Conservation (phyloP, 1,140 invertebrate species). For the Caerostris extrusa region DNA sequence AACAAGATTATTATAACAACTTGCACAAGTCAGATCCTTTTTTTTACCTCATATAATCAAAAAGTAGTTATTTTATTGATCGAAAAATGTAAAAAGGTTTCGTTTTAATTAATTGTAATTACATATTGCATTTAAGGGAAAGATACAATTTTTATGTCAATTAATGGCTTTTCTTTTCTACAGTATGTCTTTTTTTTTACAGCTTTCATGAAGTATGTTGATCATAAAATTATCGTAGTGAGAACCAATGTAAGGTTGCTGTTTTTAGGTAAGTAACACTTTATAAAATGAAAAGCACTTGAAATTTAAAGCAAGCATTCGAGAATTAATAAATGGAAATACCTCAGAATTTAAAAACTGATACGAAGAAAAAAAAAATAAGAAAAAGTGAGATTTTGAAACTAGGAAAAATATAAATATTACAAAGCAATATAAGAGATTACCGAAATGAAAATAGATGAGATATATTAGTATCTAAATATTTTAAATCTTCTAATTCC, state of each 20-base stretch:
- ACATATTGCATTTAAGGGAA: conserved; percentile 62
- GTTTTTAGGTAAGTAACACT: no score
- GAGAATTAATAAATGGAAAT: no score
- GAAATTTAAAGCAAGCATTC: no score
- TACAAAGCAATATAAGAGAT: no score
- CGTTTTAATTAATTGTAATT: conserved; percentile 70
- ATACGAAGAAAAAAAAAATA: no score
- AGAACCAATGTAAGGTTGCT: neutral
- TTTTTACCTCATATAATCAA: conserved; percentile 26
- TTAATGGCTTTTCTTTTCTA: neutral
- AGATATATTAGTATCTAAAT: no score
- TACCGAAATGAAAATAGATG: no score
- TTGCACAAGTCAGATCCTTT: neutral
- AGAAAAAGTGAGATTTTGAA: no score
- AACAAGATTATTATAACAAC: conserved; percentile 52
- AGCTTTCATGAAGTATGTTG: neutral
- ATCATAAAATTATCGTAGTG: neutral
- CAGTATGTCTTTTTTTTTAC: neutral
- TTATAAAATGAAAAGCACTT: no score
- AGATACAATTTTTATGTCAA: conserved; percentile 23
- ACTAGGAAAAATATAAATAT: no score
- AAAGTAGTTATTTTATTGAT: conserved; percentile 64
- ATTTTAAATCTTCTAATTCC: no score
- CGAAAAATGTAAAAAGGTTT: conserved; percentile 42
- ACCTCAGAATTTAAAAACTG: no score